phyloP scores from a whole-genome alignment of 2,797 vertebrate species.

The Eulemur coronatus region DNA sequence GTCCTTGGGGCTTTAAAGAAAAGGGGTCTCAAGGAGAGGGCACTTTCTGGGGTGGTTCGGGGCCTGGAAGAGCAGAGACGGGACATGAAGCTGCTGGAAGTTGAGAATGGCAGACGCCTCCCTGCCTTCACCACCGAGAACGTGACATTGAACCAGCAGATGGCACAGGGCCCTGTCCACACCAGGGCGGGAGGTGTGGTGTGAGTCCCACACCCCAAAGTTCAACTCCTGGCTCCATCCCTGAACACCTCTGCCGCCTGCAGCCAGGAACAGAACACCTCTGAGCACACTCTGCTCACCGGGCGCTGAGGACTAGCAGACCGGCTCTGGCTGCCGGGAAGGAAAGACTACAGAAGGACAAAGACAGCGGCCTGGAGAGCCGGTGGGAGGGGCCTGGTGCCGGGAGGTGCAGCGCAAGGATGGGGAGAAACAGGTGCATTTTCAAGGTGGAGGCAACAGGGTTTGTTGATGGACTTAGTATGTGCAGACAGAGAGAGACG shows the following conservation, averaged over 20 bases:
- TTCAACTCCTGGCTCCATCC: background rate
- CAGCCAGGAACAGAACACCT: background rate
- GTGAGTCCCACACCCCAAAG: background rate
- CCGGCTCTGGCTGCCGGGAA: fast-evolving
- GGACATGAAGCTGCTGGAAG: background rate
- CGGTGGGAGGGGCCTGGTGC: background rate
- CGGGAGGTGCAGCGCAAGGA: fast-evolving
- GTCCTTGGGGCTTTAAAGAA: background rate
- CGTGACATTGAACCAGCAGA: fast-evolving
- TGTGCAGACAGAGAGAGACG: background rate
- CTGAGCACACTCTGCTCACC: background rate
- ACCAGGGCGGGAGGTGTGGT: fast-evolving
- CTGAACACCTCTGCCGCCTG: background rate
- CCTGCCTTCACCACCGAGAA: background rate
- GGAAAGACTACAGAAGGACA: background rate
- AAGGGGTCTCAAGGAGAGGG: background rate
- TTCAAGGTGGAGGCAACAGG: background rate
- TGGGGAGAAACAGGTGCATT: fast-evolving
- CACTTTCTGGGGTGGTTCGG: background rate
- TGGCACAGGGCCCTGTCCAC: fast-evolving
- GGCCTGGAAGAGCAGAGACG: background rate
- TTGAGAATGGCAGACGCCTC: background rate
- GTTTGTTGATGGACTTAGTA: fast-evolving
- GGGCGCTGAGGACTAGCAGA: no score
- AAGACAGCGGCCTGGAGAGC: background rate